phyloP scores from a whole-genome alignment of 2,888 invertebrate genomes.

The Polyommatus iphigenia region DNA sequence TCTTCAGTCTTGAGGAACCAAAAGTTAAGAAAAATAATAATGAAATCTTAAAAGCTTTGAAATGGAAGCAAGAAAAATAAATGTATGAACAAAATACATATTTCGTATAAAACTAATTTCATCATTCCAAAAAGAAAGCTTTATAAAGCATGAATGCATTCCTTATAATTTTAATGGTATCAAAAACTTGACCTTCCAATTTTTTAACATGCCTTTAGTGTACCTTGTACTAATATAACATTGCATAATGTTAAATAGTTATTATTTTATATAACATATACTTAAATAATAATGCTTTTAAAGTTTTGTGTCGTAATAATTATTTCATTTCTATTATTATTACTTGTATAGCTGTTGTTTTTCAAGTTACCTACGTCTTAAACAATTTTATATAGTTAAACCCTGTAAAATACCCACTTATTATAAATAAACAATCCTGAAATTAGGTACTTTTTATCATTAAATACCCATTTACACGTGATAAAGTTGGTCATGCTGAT shows the following conservation, averaged over 20 bases:
- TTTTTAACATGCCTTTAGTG: slow-evolving; percentile 4
- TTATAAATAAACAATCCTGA: slow-evolving; percentile 74
- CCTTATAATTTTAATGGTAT: not conserved
- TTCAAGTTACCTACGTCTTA: slow-evolving; percentile 71
- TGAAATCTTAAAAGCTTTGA: not conserved
- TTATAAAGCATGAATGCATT: not conserved
- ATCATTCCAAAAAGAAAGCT: slow-evolving; percentile 15
- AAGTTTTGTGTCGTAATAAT: not conserved
- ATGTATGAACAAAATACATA: not conserved
- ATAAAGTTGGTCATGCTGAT: not conserved
- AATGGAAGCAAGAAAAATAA: not conserved
- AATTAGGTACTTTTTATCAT: slow-evolving; percentile 50
- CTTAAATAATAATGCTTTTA: slow-evolving; percentile 1
- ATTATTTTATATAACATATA: slow-evolving; percentile 6
- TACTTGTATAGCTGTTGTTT: slow-evolving; percentile 55
- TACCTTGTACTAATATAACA: slow-evolving; percentile 11
- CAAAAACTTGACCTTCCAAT: not conserved
- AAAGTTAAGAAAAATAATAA: not conserved
- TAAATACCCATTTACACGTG: not conserved
- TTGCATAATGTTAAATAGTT: slow-evolving; percentile 19
- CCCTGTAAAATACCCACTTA: slow-evolving; percentile 50
- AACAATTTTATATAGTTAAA: slow-evolving; percentile 73
- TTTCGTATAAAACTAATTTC: not conserved
- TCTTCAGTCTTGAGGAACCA: not conserved
- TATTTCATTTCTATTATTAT: slow-evolving; percentile 7